These are phyloP conservation scores for Dicerorhinus sumatrensis DNA, from an alignment of 2,113 vertebrate genomes.

Conservation along the genomic window DNA sequence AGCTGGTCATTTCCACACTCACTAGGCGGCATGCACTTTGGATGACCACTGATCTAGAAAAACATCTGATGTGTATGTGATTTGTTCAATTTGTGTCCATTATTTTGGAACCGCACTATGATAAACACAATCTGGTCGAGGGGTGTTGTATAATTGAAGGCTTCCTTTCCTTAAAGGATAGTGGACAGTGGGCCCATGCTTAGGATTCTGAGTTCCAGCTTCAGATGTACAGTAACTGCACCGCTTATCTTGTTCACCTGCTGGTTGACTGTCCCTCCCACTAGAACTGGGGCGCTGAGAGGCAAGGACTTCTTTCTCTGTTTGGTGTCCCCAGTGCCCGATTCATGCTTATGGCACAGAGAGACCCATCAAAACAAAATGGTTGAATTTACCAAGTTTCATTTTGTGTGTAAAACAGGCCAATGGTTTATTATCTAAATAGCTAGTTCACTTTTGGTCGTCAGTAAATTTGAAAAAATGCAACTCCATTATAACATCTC, in stretches of 20 bases:
- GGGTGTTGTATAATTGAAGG: background rate
- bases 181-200: background rate
- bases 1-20: background rate
- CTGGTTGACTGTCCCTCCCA: background rate
- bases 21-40: background rate
- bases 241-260: background rate
- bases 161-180: background rate
- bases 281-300: background rate
- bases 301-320: background rate
- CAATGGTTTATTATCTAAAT: background rate
- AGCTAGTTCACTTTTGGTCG: background rate
- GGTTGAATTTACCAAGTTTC: background rate
- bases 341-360: background rate
- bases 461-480: background rate
- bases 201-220: background rate
- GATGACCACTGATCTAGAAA: background rate
- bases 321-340: background rate
- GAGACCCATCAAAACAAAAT: background rate
- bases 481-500: background rate
- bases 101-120: background rate
- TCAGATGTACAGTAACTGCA: background rate
- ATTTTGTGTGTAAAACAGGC: background rate
- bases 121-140: background rate
- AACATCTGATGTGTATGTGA: background rate
- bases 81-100: background rate